Percentiles rank a stretch among this genome's conserved stretches.
These are phyloP conservation scores for Datnioides undecimradiatus DNA, from an alignment of 2,113 vertebrate genomes.

Conservation along the genomic window DNA sequence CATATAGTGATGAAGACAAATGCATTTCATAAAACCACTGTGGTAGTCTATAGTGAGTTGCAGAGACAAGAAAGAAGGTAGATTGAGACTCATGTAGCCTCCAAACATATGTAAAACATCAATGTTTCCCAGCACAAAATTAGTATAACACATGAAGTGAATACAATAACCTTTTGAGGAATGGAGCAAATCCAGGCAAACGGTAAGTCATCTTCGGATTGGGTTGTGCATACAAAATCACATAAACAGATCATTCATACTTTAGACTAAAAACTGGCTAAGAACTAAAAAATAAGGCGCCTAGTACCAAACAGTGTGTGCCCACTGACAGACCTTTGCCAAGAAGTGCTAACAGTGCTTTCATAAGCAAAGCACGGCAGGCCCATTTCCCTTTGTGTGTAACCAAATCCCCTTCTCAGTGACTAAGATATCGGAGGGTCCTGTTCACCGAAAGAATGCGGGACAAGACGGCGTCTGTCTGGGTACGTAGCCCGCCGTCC, in stretches of 20 bases:
- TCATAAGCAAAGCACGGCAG: constrained; percentile 58
- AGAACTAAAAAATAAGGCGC: constrained; percentile 19
- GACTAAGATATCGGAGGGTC: constrained; percentile 72
- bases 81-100: neutral
- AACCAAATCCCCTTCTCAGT: constrained; percentile 74
- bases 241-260: constrained; percentile 27
- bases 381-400: constrained; percentile 65
- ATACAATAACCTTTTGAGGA: too few relatives aligned
- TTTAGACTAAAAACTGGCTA: constrained; percentile 18
- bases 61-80: neutral
- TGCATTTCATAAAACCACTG: neutral
- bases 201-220: neutral
- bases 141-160: too few relatives aligned
- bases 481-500: constrained; percentile 58
- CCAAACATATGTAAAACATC: neutral
- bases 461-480: constrained; percentile 83
- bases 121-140: neutral
- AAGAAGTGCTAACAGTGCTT: constrained; percentile 61
- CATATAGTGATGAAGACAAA: too few relatives aligned
- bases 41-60: neutral
- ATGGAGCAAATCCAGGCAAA: neutral
- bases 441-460: constrained; percentile 79
- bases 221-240: neutral
- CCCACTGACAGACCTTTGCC: constrained; percentile 43
- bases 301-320: constrained; percentile 40